Evolutionary conservation across 2,797 vertebrate species (phyloP).

Genomic region (Myoxocephalus aenaeus): DNA sequence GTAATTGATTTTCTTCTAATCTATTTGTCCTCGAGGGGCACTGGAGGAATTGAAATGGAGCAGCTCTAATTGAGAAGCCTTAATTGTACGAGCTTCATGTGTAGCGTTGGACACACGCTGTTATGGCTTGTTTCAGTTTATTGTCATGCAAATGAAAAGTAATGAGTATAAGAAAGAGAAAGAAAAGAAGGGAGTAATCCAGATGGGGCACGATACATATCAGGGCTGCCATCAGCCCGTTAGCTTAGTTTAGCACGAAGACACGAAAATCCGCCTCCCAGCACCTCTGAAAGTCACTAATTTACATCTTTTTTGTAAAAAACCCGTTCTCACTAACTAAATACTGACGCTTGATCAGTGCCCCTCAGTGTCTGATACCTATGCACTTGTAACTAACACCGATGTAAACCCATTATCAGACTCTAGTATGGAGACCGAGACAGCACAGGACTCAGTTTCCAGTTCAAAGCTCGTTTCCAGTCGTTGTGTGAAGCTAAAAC

Average conservation of each 20-base stretch:
- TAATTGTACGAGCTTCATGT: slow-evolving; percentile 4
- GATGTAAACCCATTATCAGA: no score
- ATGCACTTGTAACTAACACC: no score
- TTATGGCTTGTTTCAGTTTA: slow-evolving; percentile 12
- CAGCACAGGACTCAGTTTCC: no score
- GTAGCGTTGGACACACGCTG: slow-evolving; percentile 6
- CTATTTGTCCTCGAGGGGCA: slow-evolving; percentile 37
- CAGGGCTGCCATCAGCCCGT: background rate
- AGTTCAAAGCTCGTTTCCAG: background rate
- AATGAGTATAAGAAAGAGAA: background rate
- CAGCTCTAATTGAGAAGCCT: slow-evolving; percentile 26
- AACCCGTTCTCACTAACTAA: no score
- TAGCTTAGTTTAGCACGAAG: background rate
- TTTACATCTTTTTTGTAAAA: no score
- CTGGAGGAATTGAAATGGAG: slow-evolving; percentile 32
- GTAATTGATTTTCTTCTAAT: slow-evolving; percentile 45
- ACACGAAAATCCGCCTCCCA: background rate
- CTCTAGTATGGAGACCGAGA: no score
- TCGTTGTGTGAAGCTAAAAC: background rate
- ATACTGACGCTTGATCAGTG: no score
- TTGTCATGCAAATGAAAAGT: slow-evolving; percentile 5
- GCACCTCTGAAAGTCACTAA: background rate
- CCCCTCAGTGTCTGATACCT: no score
- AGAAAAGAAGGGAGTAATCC: background rate
- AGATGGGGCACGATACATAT: background rate